Base-by-base conservation (phyloP, 2,113 vertebrate species). In the Laticauda laticaudata region DNA sequence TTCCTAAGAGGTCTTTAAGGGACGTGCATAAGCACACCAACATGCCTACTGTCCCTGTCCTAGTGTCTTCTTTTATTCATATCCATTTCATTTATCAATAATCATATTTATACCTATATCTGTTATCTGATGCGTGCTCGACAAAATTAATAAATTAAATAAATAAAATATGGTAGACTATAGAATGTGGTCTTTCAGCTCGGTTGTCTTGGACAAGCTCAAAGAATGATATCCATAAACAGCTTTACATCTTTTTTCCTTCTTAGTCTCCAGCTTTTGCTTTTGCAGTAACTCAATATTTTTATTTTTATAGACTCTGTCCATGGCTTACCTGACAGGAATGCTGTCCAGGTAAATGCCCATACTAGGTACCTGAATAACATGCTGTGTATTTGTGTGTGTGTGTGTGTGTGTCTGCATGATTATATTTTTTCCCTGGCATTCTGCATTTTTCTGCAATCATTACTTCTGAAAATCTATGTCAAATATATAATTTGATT, bases 321-420 rank as follows among this genome's bases (percentile, higher is more conserved):
- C 99, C 64, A 98, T 99, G 97, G 98, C 98, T 92, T 99, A 99
- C 97, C 98, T 99, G 97, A 99, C 99, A 21, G 99, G 98, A 39
- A 99, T 99, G 98, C 89, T 99, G 91, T 98, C 98, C 97, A 99
- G 98, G 98, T 99, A 98, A 48, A 96, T 87, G 91, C 29, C 8
- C 18, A 21, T 34, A 43, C 57, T 0, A 3, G 0, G 11, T 12
- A 3, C 5, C 45, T 64, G 57, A 64, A n/a, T 56, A 8, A 26
- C 56, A 43, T 15, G 2, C 5, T 6, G 9, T n/a, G 7, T 56
- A 20, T 88, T 20, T 89, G 0, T 87, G 5, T 92, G 85, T 53
- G 5, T 1, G 3, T 11, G 8, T 54, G 14, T 1, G 14, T 24
- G 29, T 23, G 26, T 45, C 45, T 18, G 10, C 1, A 5, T 18